Evolutionary conservation across 1,140 invertebrate genomes (phyloP).

Genomic region (Maniola jurtina): DNA sequence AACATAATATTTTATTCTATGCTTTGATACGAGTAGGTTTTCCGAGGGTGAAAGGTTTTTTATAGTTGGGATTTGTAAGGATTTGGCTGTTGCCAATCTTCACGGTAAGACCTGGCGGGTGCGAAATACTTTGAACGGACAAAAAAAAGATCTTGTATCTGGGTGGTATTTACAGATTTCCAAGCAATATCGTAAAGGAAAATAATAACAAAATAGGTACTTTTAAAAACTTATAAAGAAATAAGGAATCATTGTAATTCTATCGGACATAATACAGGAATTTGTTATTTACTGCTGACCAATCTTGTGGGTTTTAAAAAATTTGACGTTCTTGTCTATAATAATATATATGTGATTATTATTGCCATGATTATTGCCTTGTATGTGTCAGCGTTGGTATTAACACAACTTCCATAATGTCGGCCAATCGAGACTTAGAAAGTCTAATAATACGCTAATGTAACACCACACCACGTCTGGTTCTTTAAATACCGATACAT

Average conservation of each 20-base stretch:
- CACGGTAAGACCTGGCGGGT: slow-evolving; percentile 51
- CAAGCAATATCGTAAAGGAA: slow-evolving; percentile 42
- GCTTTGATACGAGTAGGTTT: slow-evolving; percentile 63
- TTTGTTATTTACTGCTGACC: too few species aligned
- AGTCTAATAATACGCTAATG: too few species aligned
- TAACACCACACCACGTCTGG: too few species aligned
- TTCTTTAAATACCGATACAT: too few species aligned
- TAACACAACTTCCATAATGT: too few species aligned
- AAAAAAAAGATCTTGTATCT: slow-evolving; percentile 42
- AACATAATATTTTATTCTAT: slow-evolving; percentile 32
- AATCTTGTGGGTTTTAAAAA: too few species aligned
- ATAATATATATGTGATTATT: too few species aligned
- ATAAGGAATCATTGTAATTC: neutral
- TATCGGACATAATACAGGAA: too few species aligned
- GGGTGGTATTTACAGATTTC: slow-evolving; percentile 34
- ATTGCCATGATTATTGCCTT: too few species aligned
- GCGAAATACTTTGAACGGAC: slow-evolving; percentile 55
- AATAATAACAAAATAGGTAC: slow-evolving; percentile 31
- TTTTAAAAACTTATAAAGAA: slow-evolving; percentile 21
- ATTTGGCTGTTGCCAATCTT: slow-evolving; percentile 67
- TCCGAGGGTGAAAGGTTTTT: slow-evolving; percentile 43
- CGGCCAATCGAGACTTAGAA: too few species aligned
- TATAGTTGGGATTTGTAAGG: slow-evolving; percentile 59
- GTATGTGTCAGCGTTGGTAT: too few species aligned
- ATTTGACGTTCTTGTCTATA: too few species aligned